Percentiles rank a stretch among this genome's conserved stretches.
Evolutionary conservation across 2,797 vertebrate species (phyloP).

Genomic region (Caiman crocodilus): DNA sequence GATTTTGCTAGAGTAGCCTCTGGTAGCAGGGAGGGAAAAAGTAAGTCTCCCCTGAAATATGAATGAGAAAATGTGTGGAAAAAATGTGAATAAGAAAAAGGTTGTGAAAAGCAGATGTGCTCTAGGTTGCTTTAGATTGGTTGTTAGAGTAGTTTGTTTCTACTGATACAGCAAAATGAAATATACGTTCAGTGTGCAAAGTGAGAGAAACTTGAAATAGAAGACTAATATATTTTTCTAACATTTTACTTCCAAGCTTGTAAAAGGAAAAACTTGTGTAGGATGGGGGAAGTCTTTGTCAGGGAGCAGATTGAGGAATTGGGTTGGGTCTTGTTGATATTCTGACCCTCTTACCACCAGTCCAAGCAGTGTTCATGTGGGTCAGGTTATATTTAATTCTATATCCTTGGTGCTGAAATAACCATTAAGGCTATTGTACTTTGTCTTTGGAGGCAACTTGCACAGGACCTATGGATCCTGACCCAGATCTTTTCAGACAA

Average conservation of each 20-base stretch:
- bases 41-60: background rate
- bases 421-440: background rate
- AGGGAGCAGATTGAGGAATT: background rate
- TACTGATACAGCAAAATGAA: conserved; percentile 13
- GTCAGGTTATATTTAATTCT: background rate
- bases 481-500: background rate
- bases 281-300: background rate
- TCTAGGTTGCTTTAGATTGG: conserved; percentile 15
- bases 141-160: background rate
- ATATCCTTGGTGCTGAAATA: background rate
- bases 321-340: background rate
- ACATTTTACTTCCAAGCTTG: background rate
- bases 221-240: conserved; percentile 21
- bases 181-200: conserved; percentile 5
- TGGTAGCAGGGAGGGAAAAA: background rate
- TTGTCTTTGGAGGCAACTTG: background rate
- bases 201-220: background rate
- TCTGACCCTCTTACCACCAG: background rate
- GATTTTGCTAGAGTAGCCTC: background rate
- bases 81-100: conserved; percentile 22
- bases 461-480: background rate
- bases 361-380: background rate
- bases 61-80: background rate
- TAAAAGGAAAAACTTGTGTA: background rate
- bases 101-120: conserved; percentile 8